Evolutionary conservation across 1,140 invertebrate species (phyloP), one percentile per base, ranked within the genome.

Genomic region (Coelopa frigida): DNA sequence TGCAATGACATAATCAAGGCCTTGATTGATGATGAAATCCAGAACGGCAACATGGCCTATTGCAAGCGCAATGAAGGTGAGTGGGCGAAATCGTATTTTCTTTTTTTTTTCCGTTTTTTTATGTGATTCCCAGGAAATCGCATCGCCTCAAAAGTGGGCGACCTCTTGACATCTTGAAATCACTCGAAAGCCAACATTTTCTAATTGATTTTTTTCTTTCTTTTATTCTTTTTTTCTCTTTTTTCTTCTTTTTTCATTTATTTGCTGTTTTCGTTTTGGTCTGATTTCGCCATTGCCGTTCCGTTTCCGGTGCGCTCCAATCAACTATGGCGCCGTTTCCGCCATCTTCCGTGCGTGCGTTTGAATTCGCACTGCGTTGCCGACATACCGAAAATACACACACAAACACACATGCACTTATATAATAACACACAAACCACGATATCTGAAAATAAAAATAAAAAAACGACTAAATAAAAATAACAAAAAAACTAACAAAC

Each of bases 1-100:
- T 69, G 66, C 56, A 62, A 62, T 64, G 66, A 69, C 51, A 64
- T 68, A 59, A 68, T 69, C 54, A 65, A 66, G 52, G 66, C 64
- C 22, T 54, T 68, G 54, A 65, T 68, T 60, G 61, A 68, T 56
- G 64, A 68, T 54, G 63, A 68, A 43, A 49, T 63, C 31, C 40
- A 45, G 29, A 58, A 53, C 48, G 48, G 51, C 37, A 55, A 51
- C 40, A 22, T 50, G 23, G 29, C 23, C 32, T 54, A 53, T 44
- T 50, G 37, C 49, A 40, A 57, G 31, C 37, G 49, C 15, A 14
- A n/a, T 14, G 41, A 46, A 51, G 44, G 56, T 54, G 35, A 32
- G 41, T 39, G 22, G n/a, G n/a, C 21, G 12, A 10, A 14, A 20
- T 7, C 33, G 21, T 10, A 31, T 43, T 43, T 43, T 21, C 3